A percentile compares a stretch with the other conserved stretches of the same genome.
Conservation (phyloP, 2,113 vertebrate genomes). For the Protobothrops flavoviridis region DNA sequence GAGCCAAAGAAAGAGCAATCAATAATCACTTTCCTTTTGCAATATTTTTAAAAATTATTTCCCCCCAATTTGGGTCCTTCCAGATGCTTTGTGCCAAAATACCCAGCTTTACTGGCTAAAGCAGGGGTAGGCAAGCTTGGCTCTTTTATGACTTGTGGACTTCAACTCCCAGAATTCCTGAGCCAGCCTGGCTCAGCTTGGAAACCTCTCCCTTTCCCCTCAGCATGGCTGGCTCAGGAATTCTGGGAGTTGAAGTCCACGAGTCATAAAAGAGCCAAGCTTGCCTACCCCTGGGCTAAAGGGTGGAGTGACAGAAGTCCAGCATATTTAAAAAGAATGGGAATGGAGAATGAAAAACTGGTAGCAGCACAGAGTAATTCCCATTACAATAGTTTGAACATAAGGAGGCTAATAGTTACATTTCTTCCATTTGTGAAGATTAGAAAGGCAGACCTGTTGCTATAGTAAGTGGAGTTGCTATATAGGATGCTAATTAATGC, state of each 20-base stretch:
- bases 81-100: not conserved
- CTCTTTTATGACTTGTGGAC: too few species aligned
- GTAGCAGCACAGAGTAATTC: not conserved
- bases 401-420: not conserved
- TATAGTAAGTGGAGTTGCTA: constrained; percentile 43
- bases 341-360: not conserved
- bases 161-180: too few species aligned
- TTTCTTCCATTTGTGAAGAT: constrained; percentile 51
- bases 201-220: too few species aligned
- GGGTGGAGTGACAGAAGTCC: not conserved
- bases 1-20: not conserved
- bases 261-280: too few species aligned
- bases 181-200: too few species aligned
- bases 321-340: not conserved
- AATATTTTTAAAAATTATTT: not conserved
- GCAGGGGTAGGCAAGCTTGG: too few species aligned
- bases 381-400: not conserved
- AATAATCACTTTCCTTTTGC: not conserved
- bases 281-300: not conserved
- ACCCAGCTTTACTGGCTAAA: not conserved
- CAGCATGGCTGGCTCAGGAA: too few species aligned
- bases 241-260: too few species aligned
- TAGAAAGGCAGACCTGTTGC: constrained; percentile 16
- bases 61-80: not conserved
- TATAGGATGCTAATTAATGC: constrained; percentile 65